Evolutionary conservation across 2,113 vertebrate species (phyloP).

Genomic region (Onychorhynchus coronatus): DNA sequence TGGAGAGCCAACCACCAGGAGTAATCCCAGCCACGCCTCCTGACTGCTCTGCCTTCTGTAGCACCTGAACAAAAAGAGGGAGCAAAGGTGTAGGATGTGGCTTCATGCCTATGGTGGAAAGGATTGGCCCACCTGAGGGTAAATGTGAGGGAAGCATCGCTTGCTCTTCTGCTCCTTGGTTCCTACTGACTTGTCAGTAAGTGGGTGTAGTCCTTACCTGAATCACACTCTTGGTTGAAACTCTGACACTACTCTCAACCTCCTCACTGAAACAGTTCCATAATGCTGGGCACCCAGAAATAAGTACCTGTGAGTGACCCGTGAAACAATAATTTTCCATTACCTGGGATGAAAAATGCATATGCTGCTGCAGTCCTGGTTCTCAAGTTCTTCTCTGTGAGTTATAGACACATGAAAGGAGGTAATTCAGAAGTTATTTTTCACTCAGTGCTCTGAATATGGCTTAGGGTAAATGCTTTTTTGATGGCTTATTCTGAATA

Average conservation of each 20-base stretch:
- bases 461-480: constrained; percentile 11
- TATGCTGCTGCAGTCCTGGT: not conserved
- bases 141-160: not conserved
- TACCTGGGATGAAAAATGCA: constrained; percentile 48
- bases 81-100: not conserved
- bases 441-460: constrained; percentile 25
- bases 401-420: constrained; percentile 40
- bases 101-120: not conserved
- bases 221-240: not conserved
- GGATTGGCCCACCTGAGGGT: not conserved
- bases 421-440: constrained; percentile 33
- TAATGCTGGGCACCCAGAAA: not conserved
- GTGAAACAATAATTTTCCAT: constrained; percentile 53
- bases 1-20: not conserved
- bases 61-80: not conserved
- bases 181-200: not conserved
- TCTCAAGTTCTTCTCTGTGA: not conserved
- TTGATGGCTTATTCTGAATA: constrained; percentile 13
- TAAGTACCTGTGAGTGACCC: not conserved
- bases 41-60: not conserved
- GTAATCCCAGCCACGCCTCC: not conserved
- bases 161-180: not conserved
- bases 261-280: not conserved
- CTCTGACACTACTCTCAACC: not conserved
- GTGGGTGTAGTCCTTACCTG: not conserved